phyloP scores from a whole-genome alignment of 2,113 vertebrate species.

The Rostratula benghalensis region DNA sequence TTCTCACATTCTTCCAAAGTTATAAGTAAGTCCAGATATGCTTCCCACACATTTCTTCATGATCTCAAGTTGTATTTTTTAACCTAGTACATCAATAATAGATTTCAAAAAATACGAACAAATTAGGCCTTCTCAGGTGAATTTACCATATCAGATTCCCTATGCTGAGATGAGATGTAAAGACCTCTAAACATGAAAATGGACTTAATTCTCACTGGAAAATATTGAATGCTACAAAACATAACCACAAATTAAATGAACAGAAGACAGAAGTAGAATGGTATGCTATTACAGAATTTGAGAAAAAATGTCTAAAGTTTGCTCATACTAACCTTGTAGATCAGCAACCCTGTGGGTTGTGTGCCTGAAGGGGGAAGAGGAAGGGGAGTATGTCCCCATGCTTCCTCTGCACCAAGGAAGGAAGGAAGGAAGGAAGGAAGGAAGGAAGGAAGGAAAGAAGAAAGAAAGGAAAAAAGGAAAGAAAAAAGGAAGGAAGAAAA shows the following conservation, averaged over 20 bases:
- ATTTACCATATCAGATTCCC: background rate
- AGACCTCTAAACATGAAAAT: background rate
- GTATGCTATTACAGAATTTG: background rate
- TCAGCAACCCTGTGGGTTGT: background rate
- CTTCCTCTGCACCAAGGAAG: background rate
- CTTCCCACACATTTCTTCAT: conserved; percentile 28
- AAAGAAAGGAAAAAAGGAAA: background rate
- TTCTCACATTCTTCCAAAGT: conserved; percentile 50
- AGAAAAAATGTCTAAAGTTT: background rate
- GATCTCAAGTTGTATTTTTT: conserved; percentile 3
- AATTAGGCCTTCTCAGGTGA: background rate
- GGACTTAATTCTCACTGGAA: background rate
- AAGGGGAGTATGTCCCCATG: background rate
- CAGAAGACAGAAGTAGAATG: background rate
- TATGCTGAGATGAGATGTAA: background rate
- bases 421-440: no score
- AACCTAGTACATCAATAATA: background rate
- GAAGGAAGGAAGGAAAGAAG: background rate
- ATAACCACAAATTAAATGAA: background rate
- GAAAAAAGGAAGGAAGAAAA: background rate
- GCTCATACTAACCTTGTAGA: background rate
- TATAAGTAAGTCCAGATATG: conserved; percentile 38
- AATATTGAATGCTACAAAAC: background rate
- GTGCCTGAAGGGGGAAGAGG: background rate
- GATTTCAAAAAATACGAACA: background rate